Evolutionary conservation across 2,797 vertebrate genomes (phyloP).

Genomic region (Falco biarmicus): DNA sequence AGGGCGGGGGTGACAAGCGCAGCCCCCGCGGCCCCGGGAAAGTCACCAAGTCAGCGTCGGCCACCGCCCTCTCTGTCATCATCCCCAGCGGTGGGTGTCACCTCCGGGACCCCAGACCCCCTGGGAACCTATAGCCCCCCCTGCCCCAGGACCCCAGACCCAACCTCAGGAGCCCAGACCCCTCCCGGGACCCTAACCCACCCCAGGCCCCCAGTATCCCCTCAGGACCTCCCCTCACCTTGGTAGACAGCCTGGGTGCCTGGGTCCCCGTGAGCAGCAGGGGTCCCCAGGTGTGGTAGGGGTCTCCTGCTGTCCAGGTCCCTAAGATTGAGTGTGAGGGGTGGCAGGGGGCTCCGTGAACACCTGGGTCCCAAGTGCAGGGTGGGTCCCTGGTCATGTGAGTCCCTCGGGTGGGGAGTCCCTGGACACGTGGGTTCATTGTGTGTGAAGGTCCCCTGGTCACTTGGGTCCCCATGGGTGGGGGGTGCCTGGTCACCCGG

Average conservation of each 20-base stretch:
- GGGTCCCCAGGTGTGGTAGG: neutral
- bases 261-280: neutral
- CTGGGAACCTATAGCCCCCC: no score
- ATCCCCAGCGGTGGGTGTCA: slow-evolving; percentile 36
- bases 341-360: no score
- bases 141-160: neutral
- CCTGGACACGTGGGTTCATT: neutral
- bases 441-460: no score
- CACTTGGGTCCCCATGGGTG: no score
- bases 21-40: neutral
- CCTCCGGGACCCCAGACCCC: neutral
- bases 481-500: no score
- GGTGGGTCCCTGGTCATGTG: no score
- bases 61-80: slow-evolving; percentile 22
- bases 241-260: neutral
- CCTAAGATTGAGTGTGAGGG: neutral
- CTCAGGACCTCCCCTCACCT: neutral
- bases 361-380: neutral
- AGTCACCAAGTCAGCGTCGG: slow-evolving; percentile 21
- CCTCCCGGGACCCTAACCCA: no score
- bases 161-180: neutral
- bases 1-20: neutral
- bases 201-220: no score
- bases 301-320: no score
- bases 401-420: no score